phyloP scores from a whole-genome alignment of 2,888 invertebrate species.

The Oscheius sp. region DNA sequence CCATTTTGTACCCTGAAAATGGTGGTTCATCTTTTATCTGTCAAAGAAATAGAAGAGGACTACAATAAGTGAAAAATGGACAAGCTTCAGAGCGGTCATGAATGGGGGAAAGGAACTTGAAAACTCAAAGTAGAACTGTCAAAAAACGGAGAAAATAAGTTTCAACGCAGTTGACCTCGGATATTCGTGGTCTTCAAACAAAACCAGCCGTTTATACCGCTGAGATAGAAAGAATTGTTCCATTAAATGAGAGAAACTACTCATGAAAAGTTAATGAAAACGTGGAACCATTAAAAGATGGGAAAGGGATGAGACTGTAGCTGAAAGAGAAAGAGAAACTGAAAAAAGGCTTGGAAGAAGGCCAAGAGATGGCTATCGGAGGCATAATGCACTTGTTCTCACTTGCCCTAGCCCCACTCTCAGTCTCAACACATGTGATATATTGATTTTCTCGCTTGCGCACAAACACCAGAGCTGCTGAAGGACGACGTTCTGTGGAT shows the following conservation, averaged over 20 bases:
- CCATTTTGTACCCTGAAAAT: not conserved
- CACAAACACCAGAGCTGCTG: too few relatives aligned
- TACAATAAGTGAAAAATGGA: not conserved
- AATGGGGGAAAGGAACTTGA: too few relatives aligned
- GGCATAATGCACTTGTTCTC: not conserved
- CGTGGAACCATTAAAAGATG: not conserved
- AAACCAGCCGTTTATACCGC: too few relatives aligned
- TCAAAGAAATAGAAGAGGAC: not conserved
- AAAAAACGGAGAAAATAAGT: too few relatives aligned
- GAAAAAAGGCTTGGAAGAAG: not conserved
- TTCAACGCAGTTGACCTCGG: too few relatives aligned
- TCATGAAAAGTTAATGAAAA: too few relatives aligned
- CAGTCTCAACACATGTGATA: conserved; percentile 24
- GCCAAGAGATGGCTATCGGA: not conserved
- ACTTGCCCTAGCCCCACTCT: not conserved
- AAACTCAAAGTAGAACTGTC: too few relatives aligned
- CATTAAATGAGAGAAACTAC: too few relatives aligned
- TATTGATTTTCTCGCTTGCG: conserved; percentile 25
- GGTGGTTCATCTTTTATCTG: not conserved
- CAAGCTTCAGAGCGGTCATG: not conserved
- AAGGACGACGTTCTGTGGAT: too few relatives aligned
- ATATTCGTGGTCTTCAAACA: too few relatives aligned
- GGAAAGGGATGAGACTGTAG: not conserved
- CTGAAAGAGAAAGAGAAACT: not conserved
- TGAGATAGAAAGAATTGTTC: too few relatives aligned